Percentiles rank a stretch among this genome's conserved stretches.
Evolutionary conservation across 2,797 vertebrate genomes (phyloP).

Genomic region (Odontamblyopus rebecca): DNA sequence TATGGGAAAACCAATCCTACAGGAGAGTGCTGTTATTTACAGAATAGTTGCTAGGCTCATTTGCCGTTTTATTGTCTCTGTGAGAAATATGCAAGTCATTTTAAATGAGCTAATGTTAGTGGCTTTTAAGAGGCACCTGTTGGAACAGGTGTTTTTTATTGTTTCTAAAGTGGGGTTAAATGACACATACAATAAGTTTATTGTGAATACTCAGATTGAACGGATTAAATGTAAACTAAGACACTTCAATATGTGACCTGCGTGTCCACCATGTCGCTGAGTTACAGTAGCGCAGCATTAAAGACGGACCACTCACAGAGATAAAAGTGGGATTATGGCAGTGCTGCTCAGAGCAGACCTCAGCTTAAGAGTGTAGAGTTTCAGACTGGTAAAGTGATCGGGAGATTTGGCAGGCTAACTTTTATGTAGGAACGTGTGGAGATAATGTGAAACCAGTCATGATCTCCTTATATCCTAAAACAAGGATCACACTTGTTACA

Average conservation of each 20-base stretch:
- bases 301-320: slow-evolving; percentile 45
- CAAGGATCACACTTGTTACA: slow-evolving; percentile 51
- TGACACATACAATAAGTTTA: not conserved
- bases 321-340: slow-evolving; percentile 69
- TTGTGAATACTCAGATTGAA: not conserved
- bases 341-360: slow-evolving; percentile 45
- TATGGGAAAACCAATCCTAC: no score
- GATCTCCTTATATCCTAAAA: slow-evolving; percentile 43
- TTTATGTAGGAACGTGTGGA: slow-evolving; percentile 22
- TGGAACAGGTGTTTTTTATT: slow-evolving; percentile 61
- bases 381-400: slow-evolving; percentile 67
- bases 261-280: not conserved
- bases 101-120: slow-evolving; percentile 66
- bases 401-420: slow-evolving; percentile 36
- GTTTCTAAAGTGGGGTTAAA: slow-evolving; percentile 23
- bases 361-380: slow-evolving; percentile 55
- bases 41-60: slow-evolving; percentile 15
- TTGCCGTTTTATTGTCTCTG: slow-evolving; percentile 34
- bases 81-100: slow-evolving; percentile 44
- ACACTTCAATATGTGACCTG: not conserved
- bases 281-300: slow-evolving; percentile 45
- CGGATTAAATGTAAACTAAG: not conserved
- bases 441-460: slow-evolving; percentile 64
- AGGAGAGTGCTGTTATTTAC: not conserved
- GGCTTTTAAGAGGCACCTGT: slow-evolving; percentile 72